These are phyloP conservation scores for Caerostris extrusa DNA, from an alignment of 1,140 invertebrate genomes.

Conservation along the genomic window DNA sequence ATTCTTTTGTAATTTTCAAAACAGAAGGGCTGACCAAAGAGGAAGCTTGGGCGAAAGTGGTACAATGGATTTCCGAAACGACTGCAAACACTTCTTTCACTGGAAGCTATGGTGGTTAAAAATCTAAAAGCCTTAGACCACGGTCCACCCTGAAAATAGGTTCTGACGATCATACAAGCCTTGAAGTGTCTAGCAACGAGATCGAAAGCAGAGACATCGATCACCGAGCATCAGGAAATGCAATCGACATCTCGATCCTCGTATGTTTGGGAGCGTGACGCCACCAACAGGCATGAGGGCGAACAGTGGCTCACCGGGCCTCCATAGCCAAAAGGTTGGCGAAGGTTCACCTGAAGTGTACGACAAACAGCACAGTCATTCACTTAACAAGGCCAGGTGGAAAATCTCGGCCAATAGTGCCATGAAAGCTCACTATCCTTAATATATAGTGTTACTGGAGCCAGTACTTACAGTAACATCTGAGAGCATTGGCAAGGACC, in stretches of 20 bases:
- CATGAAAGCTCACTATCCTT: constrained; percentile 54
- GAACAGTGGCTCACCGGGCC: constrained; percentile 54
- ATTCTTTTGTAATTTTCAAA: too few species aligned
- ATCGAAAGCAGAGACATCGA: constrained; percentile 43
- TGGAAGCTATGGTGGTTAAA: not conserved
- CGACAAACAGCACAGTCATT: constrained; percentile 65
- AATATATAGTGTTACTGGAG: constrained; percentile 37
- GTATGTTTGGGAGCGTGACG: constrained; percentile 25
- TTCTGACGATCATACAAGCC: not conserved
- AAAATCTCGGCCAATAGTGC: not conserved
- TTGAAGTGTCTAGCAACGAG: not conserved
- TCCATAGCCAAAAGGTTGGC: constrained; percentile 59
- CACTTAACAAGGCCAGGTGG: constrained; percentile 24
- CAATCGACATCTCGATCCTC: constrained; percentile 47
- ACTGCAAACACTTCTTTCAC: constrained; percentile 48
- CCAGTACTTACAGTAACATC: constrained; percentile 63
- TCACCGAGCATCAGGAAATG: not conserved
- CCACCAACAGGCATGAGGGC: not conserved
- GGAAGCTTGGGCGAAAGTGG: constrained; percentile 47
- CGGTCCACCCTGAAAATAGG: constrained; percentile 58
- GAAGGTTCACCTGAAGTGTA: constrained; percentile 67
- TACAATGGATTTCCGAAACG: constrained; percentile 61
- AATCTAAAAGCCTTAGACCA: constrained; percentile 47
- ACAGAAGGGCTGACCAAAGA: constrained; percentile 36
- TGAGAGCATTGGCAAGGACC: too few species aligned